phyloP scores from a whole-genome alignment of 2,797 vertebrate species.

The Sylvia borin region DNA sequence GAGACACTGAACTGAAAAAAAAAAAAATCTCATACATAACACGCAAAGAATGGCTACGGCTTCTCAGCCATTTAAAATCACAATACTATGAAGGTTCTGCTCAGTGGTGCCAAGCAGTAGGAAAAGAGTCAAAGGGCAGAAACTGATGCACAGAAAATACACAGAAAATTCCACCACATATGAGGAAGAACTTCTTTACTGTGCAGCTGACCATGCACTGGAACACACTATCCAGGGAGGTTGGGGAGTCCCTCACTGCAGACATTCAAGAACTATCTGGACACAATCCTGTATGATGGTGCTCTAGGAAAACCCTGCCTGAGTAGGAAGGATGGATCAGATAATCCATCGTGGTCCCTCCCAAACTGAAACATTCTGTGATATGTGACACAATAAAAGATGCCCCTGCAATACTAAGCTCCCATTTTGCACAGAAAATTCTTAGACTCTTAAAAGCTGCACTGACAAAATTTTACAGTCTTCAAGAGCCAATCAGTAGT shows the following conservation, averaged over 20 bases:
- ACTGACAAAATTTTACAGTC: background rate
- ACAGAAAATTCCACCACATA: background rate
- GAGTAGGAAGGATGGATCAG: background rate
- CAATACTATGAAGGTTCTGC: background rate
- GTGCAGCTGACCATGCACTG: background rate
- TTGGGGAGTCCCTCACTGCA: background rate
- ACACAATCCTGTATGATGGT: background rate
- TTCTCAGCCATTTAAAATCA: background rate
- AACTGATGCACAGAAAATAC: background rate
- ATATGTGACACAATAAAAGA: background rate
- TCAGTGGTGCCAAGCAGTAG: background rate
- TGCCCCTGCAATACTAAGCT: background rate
- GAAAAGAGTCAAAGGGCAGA: background rate
- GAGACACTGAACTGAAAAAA: background rate
- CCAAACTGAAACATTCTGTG: background rate
- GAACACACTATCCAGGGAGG: background rate
- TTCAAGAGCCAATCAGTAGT: background rate
- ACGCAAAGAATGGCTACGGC: background rate
- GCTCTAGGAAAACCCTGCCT: background rate
- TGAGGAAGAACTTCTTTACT: background rate
- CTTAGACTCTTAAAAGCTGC: background rate
- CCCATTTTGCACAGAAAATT: background rate
- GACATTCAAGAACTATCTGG: background rate
- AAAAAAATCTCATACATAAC: background rate
- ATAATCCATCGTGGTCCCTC: background rate